Base-by-base conservation (phyloP, 2,797 vertebrate species). In the Chrosomus eos region DNA sequence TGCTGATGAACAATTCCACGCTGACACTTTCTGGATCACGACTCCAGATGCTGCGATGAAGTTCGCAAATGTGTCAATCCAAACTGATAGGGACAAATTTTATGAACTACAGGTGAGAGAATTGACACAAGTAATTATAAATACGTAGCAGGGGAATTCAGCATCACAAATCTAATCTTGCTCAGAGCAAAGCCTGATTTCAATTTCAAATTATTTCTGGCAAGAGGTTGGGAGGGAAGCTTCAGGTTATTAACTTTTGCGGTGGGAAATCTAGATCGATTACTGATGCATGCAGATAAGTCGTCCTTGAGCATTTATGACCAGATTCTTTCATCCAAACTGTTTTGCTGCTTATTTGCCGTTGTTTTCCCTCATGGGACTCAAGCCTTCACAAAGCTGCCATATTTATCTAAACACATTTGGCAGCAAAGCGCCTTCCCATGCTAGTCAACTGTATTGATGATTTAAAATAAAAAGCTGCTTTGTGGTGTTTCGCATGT, bases 171-270 rank as follows among this genome's bases (percentile, higher is more conserved):
- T 91, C 87, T 87, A 73, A 76, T 83, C 36, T 85, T 83, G 43
- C 73, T 78, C 26, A 76, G 55, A 67, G 86, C 72, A 86, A 90
- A 90, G 28, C 19, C 72, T 87, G 81, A 88, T 92, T 93, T 92
- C 80, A 87, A 88, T 91, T 92, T 90, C 33, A 90, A 88, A 91
- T 91, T 13, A 60, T 90, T 88, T 80, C 82, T 87, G 81, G 85
- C 88, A 90, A 77, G n/a, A 40, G 40, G 33, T 90, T 91, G 90
- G 87, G 88, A 87, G 62, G 70, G 72, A 85, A 90, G 80, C 76
- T 88, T 83, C 68, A 40, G 75, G 79, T 89, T 87, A 91, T 88
- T 88, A 87, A 87, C 53, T 83, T 64, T 86, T 53, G 23, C 60
- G 23, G 80, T 55, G 82, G 66, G 83, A 90, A 87, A 87, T 84